Evolutionary conservation across 2,113 vertebrate genomes (phyloP).

Genomic region (Rhea americana): DNA sequence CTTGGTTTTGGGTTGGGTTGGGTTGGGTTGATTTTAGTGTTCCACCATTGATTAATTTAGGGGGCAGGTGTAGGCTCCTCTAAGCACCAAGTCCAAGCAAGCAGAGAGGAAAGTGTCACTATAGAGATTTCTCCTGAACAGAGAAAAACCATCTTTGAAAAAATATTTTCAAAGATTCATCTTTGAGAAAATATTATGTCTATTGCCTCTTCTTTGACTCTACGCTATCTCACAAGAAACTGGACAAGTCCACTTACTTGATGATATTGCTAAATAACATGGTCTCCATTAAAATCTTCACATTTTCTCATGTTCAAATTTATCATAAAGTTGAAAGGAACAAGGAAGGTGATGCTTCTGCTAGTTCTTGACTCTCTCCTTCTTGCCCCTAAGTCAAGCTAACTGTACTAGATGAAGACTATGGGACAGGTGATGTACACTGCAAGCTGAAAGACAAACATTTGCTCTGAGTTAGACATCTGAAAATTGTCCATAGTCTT

Average conservation of each 20-base stretch:
- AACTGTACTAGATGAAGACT: background rate
- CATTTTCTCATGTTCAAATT: background rate
- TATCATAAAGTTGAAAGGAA: background rate
- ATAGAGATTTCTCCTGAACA: background rate
- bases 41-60: background rate
- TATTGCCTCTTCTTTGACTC: background rate
- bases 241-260: background rate
- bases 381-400: background rate
- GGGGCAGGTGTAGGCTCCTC: fast-evolving
- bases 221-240: background rate
- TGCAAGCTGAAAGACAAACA: background rate
- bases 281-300: background rate
- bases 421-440: background rate
- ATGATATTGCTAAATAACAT: background rate
- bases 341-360: background rate
- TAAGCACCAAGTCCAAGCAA: background rate
- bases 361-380: background rate
- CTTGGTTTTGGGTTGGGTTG: background rate
- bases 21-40: background rate
- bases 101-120: background rate
- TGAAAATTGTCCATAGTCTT: background rate
- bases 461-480: background rate
- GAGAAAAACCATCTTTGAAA: background rate
- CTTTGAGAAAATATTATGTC: background rate
- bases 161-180: too few species aligned